These are phyloP conservation scores for Pseudoatta argentina DNA, from an alignment of 1,140 invertebrate species.

Conservation along the genomic window DNA sequence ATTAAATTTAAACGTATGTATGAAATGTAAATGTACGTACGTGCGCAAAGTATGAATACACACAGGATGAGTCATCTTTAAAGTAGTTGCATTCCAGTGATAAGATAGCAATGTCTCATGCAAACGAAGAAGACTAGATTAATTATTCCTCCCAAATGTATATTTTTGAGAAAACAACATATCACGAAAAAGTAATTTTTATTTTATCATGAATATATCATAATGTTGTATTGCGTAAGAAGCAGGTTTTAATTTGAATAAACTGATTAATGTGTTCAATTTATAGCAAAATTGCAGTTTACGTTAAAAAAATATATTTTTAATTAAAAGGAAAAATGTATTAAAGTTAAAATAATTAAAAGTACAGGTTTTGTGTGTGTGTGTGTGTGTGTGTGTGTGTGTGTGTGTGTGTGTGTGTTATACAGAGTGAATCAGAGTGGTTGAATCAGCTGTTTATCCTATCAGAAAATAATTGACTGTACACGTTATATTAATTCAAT, in stretches of 20 bases:
- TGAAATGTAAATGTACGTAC: slow-evolving; percentile 38
- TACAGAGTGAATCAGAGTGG: too few species aligned
- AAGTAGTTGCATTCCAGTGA: slow-evolving; percentile 71
- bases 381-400: too few species aligned
- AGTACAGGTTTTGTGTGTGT: too few species aligned
- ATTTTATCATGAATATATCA: not conserved
- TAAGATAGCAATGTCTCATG: slow-evolving; percentile 67
- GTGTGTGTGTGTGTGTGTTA: too few species aligned
- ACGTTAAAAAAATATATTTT: too few species aligned
- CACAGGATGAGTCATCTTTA: slow-evolving; percentile 75
- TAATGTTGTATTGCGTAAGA: not conserved
- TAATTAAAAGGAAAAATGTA: not conserved
- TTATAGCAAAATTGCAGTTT: slow-evolving; percentile 9
- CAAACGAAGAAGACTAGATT: not conserved
- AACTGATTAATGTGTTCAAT: not conserved
- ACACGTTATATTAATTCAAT: too few species aligned
- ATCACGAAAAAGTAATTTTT: not conserved
- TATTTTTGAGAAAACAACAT: not conserved
- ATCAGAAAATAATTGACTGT: too few species aligned
- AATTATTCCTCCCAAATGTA: not conserved
- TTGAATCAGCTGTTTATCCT: too few species aligned
- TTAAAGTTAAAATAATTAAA: not conserved
- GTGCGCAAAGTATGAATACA: slow-evolving; percentile 63
- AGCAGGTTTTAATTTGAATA: not conserved
- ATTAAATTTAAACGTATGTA: not conserved